Percentiles rank a stretch among this genome's conserved stretches.
Conservation (phyloP, 2,113 vertebrate species). For the Erythrocercus mccallii region DNA sequence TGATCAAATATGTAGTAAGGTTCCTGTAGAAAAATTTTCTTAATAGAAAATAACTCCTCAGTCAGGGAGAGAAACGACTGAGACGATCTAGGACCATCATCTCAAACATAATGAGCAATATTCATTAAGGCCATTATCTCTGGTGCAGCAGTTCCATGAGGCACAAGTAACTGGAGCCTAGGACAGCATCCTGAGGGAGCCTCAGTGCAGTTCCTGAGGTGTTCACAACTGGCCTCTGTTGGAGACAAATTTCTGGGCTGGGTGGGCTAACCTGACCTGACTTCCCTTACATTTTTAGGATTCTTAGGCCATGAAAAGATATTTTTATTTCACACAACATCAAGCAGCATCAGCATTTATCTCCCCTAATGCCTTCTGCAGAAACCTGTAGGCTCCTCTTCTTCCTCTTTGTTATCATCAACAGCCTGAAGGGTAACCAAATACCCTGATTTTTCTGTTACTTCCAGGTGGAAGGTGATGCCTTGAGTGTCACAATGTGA, state of each 20-base stretch:
- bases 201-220: background rate
- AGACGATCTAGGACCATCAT: background rate
- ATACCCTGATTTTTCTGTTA: background rate
- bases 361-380: background rate
- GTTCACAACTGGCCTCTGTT: background rate
- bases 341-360: background rate
- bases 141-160: background rate
- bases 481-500: background rate
- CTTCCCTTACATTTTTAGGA: background rate
- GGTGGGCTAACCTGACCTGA: background rate
- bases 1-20: background rate
- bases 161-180: background rate
- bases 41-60: background rate
- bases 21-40: background rate
- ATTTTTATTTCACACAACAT: background rate
- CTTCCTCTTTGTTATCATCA: background rate
- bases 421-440: background rate
- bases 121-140: background rate
- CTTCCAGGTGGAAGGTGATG: background rate
- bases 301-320: background rate
- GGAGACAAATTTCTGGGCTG: background rate
- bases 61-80: rapidly evolving
- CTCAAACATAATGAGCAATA: background rate
- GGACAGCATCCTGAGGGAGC: background rate
- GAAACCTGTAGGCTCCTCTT: background rate